Percentiles rank a stretch among this genome's conserved stretches.
Evolutionary conservation across 2,888 invertebrate genomes (phyloP).

Genomic region (Arctia plantaginis): DNA sequence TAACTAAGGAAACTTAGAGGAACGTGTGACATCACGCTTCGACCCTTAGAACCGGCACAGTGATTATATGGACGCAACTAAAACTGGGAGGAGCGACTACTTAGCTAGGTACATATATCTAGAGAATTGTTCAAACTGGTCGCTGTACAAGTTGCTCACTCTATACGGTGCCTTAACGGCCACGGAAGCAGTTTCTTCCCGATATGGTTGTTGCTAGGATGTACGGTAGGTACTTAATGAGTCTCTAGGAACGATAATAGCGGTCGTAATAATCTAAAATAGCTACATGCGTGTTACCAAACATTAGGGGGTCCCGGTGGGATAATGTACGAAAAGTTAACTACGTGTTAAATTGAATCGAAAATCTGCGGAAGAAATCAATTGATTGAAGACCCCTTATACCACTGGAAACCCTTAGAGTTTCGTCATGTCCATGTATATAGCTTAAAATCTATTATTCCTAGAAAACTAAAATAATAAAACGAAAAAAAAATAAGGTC

Average conservation of each 20-base stretch:
- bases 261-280: constrained; percentile 52
- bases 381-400: background rate
- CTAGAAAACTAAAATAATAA: background rate
- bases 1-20: background rate
- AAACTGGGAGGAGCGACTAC: background rate
- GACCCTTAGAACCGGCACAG: background rate
- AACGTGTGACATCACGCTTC: background rate
- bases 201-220: constrained; percentile 47
- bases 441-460: background rate
- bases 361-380: background rate
- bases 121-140: constrained; percentile 28
- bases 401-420: background rate
- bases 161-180: constrained; percentile 44
- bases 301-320: constrained; percentile 43
- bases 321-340: background rate
- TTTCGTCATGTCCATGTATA: background rate
- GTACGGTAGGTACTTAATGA: constrained; percentile 41
- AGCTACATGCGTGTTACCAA: constrained; percentile 39
- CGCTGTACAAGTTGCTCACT: constrained; percentile 6
- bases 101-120: background rate
- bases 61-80: background rate
- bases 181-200: constrained; percentile 54
- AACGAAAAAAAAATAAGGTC: background rate
- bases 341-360: background rate
- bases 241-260: constrained; percentile 53